Percentiles rank a stretch among this genome's conserved stretches.
phyloP scores from a whole-genome alignment of 1,140 invertebrate genomes.

The Drosophila sulfurigaster region DNA sequence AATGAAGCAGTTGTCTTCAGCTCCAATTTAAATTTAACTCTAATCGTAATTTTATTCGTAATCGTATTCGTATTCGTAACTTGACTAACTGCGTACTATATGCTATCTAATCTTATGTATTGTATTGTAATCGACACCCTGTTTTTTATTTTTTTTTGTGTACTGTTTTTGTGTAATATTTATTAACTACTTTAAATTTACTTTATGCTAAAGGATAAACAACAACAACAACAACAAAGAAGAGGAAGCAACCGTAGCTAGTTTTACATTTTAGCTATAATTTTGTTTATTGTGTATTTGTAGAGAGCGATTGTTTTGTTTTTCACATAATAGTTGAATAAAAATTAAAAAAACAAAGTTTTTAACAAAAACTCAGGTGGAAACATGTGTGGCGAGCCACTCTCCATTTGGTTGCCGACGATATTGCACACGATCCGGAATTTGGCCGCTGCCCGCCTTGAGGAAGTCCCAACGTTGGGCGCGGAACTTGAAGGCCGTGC shows the following conservation, averaged over 20 bases:
- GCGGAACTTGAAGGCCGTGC: conserved; percentile 72
- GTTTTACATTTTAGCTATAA: conserved; percentile 48
- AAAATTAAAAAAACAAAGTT: conserved; percentile 25
- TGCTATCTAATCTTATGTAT: conserved; percentile 29
- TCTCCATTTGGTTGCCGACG: conserved; percentile 42
- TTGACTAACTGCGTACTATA: conserved; percentile 13
- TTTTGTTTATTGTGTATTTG: conserved; percentile 55
- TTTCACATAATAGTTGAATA: conserved; percentile 53
- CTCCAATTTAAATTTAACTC: conserved; percentile 1
- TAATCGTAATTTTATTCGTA: conserved; percentile 47
- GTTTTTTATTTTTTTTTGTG: conserved; percentile 49
- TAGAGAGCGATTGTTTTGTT: conserved; percentile 74
- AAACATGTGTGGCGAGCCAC: conserved; percentile 64
- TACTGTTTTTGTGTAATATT: conserved; percentile 82
- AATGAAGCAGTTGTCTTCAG: not conserved
- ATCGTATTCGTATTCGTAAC: conserved; percentile 45
- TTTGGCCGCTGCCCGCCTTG: conserved; percentile 50
- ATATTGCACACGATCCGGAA: conserved; percentile 78
- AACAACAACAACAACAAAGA: conserved; percentile 13
- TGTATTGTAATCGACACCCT: conserved; percentile 6
- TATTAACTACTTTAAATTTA: conserved; percentile 72
- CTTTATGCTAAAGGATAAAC: conserved; percentile 46
- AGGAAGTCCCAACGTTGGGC: conserved; percentile 73
- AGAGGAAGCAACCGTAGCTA: conserved; percentile 55
- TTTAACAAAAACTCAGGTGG: conserved; percentile 43